Base-by-base conservation (phyloP, 2,113 vertebrate species). In the Strix uralensis region DNA sequence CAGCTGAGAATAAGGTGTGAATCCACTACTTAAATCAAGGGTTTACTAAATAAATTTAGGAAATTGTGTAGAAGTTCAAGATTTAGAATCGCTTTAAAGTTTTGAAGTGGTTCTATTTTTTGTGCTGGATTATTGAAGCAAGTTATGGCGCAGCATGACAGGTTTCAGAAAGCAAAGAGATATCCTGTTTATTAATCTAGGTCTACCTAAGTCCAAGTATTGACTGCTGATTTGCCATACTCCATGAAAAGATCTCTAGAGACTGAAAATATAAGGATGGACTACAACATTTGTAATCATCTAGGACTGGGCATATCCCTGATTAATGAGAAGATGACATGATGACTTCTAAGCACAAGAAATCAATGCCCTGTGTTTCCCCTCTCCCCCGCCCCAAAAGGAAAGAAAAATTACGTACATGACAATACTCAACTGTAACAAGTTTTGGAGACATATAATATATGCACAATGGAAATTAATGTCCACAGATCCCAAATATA, bases 161-260 rank as follows among this genome's bases (percentile, higher is more conserved):
- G 86, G 69, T 77, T 81, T 96, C 87, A 82, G 81, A 86, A 90
- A 72, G 78, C 14, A 22, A 49, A 49, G 30, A 85, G 49, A 62
- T 79, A 90, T 32, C 44, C 86, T 70, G 32, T 92, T 90, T 81
- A 95, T 97, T 98, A 97, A 97, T 96, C 93, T 94, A 70, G 88
- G 19, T 81, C 86, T 93, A 30, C 27, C 57, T 71, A 95, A 90
- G 26, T 94, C 96, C 94, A 95, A 55, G 66, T 98, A 98, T 96
- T 97, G 97, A 98, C 93, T 90, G 32, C 29, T 94, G 57, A 78
- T 94, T 97, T 97, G 67, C 88, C 62, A 52, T 85, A 20, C 44
- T 94, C 40, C 49, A 81, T 72, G 54, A 51, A 49, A 94, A 70
- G 36, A 51, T 69, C 88, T 94, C 95, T 87, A 55, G 94, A 94